Percentiles rank a stretch among this genome's conserved stretches.
These are phyloP conservation scores for Motacilla alba DNA, from an alignment of 2,113 vertebrate genomes.

Conservation along the genomic window DNA sequence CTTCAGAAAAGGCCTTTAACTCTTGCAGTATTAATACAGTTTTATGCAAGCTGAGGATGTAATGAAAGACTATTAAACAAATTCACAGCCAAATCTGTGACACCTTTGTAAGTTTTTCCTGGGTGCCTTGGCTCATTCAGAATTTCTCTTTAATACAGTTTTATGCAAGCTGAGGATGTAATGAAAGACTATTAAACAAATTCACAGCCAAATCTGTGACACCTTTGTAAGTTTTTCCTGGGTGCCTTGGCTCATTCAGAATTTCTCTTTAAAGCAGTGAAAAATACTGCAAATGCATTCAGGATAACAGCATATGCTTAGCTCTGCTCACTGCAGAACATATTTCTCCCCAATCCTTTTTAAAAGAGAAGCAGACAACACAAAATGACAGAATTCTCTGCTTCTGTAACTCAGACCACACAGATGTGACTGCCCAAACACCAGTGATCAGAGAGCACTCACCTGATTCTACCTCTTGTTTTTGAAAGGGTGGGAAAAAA, in stretches of 20 bases:
- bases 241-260: not conserved
- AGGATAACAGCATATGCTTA: not conserved
- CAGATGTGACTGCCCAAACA: not conserved
- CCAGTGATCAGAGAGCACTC: not conserved
- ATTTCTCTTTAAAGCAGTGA: not conserved
- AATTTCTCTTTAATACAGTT: not conserved
- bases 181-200: not conserved
- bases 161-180: too few species aligned
- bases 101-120: not conserved
- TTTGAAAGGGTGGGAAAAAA: slow-evolving; percentile 88
- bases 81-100: not conserved
- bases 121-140: not conserved
- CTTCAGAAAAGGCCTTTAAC: not conserved
- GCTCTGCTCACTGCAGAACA: not conserved
- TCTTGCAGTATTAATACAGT: not conserved
- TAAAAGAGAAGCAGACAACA: not conserved
- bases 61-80: not conserved
- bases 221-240: not conserved
- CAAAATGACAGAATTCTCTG: not conserved
- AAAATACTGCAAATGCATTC: not conserved
- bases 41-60: not conserved
- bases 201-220: not conserved
- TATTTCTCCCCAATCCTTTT: not conserved
- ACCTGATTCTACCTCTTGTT: slow-evolving; percentile 77
- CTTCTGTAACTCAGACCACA: not conserved